Conservation (phyloP, 2,888 invertebrate genomes). For the Tineola bisselliella region DNA sequence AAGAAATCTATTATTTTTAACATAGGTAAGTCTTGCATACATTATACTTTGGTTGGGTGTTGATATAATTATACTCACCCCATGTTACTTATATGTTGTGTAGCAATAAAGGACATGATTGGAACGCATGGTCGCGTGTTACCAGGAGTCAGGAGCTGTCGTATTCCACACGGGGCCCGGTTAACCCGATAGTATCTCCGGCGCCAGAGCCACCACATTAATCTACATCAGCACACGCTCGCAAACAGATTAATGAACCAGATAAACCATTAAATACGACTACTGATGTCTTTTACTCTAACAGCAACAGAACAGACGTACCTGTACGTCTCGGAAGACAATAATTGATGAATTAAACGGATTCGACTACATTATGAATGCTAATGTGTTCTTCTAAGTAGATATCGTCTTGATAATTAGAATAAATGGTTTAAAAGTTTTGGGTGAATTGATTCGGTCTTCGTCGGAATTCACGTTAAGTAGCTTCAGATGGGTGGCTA, state of each 20-base stretch:
- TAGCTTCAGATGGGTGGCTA: conserved; percentile 31
- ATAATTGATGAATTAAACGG: conserved; percentile 57
- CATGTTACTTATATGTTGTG: too few species aligned
- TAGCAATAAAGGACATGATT: background rate
- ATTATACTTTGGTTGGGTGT: background rate
- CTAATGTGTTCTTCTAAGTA: conserved; percentile 27
- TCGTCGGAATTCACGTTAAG: conserved; percentile 31
- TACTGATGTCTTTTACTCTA: conserved; percentile 48
- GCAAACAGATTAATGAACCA: conserved; percentile 60
- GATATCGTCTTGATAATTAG: conserved; percentile 43
- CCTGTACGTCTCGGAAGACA: conserved; percentile 22
- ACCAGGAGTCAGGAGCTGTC: background rate
- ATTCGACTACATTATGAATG: conserved; percentile 10
- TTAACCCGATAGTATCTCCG: conserved; percentile 43
- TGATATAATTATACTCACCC: too few species aligned
- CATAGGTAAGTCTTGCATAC: too few species aligned
- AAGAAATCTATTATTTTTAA: too few species aligned
- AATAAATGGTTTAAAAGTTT: conserved; percentile 48
- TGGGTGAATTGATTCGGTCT: conserved; percentile 34
- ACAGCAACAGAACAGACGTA: conserved; percentile 31
- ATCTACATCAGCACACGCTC: conserved; percentile 64
- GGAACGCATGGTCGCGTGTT: conserved; percentile 6
- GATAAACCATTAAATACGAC: conserved; percentile 61
- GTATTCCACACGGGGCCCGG: background rate
- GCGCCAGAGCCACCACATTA: conserved; percentile 56